A percentile compares a stretch with the other conserved stretches of the same genome.
These are phyloP conservation scores for Crotalus viridis DNA, from an alignment of 2,113 vertebrate species.

Conservation along the genomic window DNA sequence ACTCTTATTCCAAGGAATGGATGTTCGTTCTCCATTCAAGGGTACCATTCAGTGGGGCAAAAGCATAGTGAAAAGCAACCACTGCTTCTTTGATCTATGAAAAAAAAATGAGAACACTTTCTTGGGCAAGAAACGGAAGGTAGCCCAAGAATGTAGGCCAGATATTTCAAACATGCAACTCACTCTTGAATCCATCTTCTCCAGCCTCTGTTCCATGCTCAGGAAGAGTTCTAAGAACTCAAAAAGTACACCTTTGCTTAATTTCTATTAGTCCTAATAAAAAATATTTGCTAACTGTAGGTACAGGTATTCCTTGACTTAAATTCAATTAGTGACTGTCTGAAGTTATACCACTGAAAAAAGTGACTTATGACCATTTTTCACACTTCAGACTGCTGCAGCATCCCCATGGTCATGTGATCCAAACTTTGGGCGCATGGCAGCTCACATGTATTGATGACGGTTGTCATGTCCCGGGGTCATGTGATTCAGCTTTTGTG, in stretches of 20 bases:
- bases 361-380: neutral
- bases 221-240: neutral
- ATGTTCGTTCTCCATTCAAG: neutral
- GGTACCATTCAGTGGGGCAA: neutral
- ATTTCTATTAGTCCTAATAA: neutral
- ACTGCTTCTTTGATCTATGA: neutral
- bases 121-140: neutral
- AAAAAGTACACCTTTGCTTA: neutral
- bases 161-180: neutral
- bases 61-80: neutral
- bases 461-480: no score
- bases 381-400: no score
- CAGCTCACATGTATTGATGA: no score
- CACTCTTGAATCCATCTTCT: neutral
- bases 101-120: neutral
- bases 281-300: neutral
- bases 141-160: neutral
- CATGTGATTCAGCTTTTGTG: no score
- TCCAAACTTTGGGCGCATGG: no score
- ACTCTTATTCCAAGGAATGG: neutral
- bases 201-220: neutral
- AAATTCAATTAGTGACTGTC: neutral
- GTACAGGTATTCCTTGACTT: neutral
- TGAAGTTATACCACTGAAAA: neutral
- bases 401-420: no score